Base-by-base conservation (phyloP, 2,113 vertebrate genomes). In the Megaceryle torquata region DNA sequence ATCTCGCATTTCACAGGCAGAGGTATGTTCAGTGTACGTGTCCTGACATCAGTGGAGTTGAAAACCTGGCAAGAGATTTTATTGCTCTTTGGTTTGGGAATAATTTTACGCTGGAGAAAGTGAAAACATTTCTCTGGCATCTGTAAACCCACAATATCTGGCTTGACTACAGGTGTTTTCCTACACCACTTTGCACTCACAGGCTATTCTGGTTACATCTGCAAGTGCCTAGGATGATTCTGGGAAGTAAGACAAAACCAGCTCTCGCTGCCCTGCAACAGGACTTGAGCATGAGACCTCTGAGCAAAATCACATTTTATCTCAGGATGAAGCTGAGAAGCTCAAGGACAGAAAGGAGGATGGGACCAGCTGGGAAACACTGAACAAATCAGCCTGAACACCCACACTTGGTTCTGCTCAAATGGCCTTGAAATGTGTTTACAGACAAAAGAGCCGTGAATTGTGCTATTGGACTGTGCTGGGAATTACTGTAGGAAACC, bases 361-460 rank as follows among this genome's bases (percentile, higher is more conserved):
- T 33, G 41, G 35, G 44, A 82, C 29, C 75, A 76, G 65, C 84
- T 87, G 83, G 80, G 74, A 93, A 93, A 39, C 37, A 41, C 61
- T 51, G 41, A 88, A 78, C 48, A 60, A 48, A 71, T 63, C 86
- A 64, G 51, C 35, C 81, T 64, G 24, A 69, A 44, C 69, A n/a
- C 61, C 26, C 80, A 64, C 69, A 61, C 7, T 31, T 83, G 59
- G 16, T 63, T 78, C 76, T 78, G 35, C 69, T 82, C 69, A 60
- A 81, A 84, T 15, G 69, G 89, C 91, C 94, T 95, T 91, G 95
- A 70, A 71, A 82, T 31, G 77, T 89, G 77, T 71, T 94, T 86
- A 43, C 76, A 59, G 91, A 74, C 28, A 63, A 35, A 90, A 81
- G 83, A 83, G 15, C 76, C 78, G 76, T 63, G 59, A 64, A 70